Evolutionary conservation across 2,113 vertebrate genomes (phyloP).

Genomic region (Paedocypris sp.): DNA sequence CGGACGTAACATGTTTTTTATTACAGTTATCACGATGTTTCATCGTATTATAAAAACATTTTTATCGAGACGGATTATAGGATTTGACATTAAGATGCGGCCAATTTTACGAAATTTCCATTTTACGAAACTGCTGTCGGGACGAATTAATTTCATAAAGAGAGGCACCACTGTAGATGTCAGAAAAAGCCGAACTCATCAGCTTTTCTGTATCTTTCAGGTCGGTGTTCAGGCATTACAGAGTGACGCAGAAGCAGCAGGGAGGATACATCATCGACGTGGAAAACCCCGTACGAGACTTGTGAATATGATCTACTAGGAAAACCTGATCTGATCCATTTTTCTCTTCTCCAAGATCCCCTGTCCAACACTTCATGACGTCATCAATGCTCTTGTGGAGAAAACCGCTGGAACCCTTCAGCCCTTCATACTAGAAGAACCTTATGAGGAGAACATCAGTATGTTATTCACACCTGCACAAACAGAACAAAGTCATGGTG

Average conservation of each 20-base stretch:
- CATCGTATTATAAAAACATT: too few species aligned
- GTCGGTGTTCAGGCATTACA: constrained; percentile 71
- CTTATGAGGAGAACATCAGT: constrained; percentile 80
- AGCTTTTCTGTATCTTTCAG: constrained; percentile 25
- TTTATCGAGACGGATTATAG: too few species aligned
- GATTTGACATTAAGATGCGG: too few species aligned
- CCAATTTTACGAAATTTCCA: too few species aligned
- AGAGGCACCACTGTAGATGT: too few species aligned
- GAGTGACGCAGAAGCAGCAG: constrained; percentile 61
- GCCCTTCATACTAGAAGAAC: constrained; percentile 69
- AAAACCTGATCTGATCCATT: not conserved
- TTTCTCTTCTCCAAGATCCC: constrained; percentile 51
- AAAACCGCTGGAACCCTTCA: constrained; percentile 66
- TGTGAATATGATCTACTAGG: constrained; percentile 32
- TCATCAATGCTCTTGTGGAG: constrained; percentile 69
- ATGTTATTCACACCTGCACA: constrained; percentile 16
- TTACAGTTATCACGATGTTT: too few species aligned
- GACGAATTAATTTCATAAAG: too few species aligned
- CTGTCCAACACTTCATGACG: constrained; percentile 68
- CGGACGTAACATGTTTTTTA: too few species aligned
- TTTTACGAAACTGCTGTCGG: too few species aligned
- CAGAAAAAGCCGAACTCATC: too few species aligned
- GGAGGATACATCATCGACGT: constrained; percentile 70
- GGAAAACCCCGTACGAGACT: constrained; percentile 74
- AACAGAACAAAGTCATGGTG: too few species aligned